Evolutionary conservation across 2,797 vertebrate genomes (phyloP), one percentile per base, ranked within the genome.

Genomic region (Poliocrania exsul): DNA sequence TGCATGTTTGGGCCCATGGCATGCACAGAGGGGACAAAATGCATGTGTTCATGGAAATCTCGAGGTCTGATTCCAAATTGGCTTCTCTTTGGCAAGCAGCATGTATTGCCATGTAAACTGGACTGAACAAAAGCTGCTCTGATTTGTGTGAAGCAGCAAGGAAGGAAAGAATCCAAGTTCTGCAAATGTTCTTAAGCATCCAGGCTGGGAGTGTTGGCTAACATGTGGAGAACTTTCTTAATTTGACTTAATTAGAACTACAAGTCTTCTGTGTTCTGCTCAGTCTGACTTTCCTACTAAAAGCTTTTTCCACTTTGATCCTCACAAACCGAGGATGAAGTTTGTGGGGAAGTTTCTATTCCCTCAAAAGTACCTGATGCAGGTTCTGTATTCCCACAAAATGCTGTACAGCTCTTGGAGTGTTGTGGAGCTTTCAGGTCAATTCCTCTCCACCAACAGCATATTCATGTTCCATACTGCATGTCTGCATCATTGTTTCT

Each of bases 401-500:
- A 42, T 40, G 26, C 53, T 88, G 50, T 50, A 16, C 37, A 61
- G 28, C 31, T 86, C 86, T 92, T 88, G 14, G 21, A 42, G 58
- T 46, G 29, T 75, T 95, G 60, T 49, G 62, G 82, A 83, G 54
- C 60, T 83, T 16, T 75, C n/a, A 40, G 53, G 26, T 49, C 67
- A 47, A 16, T 82, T 94, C 23, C 18, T 73, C n/a, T 93, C 51
- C 20, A 31, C 44, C 56, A 75, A 0, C 40, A 24, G 87, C 49
- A 7, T 37, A 1, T 16, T 93, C n/a, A 5, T 74, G 38, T 71
- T 94, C 66, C 86, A 81, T 92, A 21, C 35, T 96, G 90, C 95
- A 88, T 94, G 95, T 91, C 66, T 93, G 74, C 92, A 84, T 94
- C 92, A 50, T 47, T 94, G 57, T 73, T 93, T 85, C 70, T 84